These are phyloP conservation scores for Chitala chitala DNA, from an alignment of 2,113 vertebrate species.

Conservation along the genomic window DNA sequence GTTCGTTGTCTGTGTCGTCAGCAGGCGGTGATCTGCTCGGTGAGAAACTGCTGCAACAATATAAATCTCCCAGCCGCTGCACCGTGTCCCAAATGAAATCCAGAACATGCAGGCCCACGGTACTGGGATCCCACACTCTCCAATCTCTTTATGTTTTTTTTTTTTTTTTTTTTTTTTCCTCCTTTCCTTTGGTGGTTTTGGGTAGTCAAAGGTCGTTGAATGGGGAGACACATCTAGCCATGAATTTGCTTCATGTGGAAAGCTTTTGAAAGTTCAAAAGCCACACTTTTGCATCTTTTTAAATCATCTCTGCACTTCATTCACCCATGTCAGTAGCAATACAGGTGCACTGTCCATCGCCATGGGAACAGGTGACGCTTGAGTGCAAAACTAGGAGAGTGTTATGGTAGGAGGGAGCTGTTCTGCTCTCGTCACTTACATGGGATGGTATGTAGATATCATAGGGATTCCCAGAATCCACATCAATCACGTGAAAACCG, in stretches of 20 bases:
- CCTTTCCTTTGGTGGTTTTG: constrained; percentile 8
- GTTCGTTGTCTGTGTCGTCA: background rate
- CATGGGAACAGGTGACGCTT: background rate
- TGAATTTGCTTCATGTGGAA: too few relatives aligned
- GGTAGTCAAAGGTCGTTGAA: constrained; percentile 45
- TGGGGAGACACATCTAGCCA: constrained; percentile 31
- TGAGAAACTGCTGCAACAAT: constrained; percentile 69
- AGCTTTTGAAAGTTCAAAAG: background rate
- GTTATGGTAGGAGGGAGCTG: constrained; percentile 5
- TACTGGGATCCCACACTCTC: constrained; percentile 10
- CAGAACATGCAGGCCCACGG: background rate
- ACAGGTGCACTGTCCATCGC: background rate
- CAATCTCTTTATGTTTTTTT: constrained; percentile 20
- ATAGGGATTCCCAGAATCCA: constrained; percentile 95
- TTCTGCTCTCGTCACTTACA: constrained; percentile 67
- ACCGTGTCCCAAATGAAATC: background rate
- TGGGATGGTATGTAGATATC: constrained; percentile 99
- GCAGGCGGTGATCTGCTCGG: constrained; percentile 32
- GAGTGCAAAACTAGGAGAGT: background rate
- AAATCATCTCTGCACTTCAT: background rate
- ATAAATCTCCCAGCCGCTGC: constrained; percentile 45
- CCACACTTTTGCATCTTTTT: background rate
- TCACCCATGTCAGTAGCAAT: background rate
- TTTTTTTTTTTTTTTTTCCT: constrained; percentile 15
- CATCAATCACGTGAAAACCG: constrained; percentile 97